phyloP scores from a whole-genome alignment of 1,140 invertebrate species.

The Caenorhabditis briggsae region DNA sequence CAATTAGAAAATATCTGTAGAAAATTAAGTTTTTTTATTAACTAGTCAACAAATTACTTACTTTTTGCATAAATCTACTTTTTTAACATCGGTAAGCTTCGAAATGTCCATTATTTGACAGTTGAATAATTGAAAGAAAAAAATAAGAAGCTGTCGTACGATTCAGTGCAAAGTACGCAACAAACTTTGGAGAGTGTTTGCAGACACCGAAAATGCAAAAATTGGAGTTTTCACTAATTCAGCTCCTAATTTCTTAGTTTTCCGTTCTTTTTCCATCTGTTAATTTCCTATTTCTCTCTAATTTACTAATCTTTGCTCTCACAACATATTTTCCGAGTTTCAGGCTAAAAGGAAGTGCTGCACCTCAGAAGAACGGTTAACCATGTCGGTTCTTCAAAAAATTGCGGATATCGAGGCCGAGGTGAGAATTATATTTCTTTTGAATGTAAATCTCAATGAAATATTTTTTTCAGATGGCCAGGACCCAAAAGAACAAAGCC shows the following conservation, averaged over 20 bases:
- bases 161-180: not conserved
- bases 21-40: not conserved
- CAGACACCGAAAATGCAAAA: not conserved
- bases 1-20: constrained; percentile 29
- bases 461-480: constrained; percentile 84
- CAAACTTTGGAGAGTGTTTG: not conserved
- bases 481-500: constrained; percentile 99
- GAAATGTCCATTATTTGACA: constrained; percentile 39
- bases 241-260: constrained; percentile 6
- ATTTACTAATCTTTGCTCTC: not conserved
- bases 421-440: constrained; percentile 81
- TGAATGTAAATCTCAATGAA: not conserved
- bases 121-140: not conserved
- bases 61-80: constrained; percentile 51
- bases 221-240: not conserved
- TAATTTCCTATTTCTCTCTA: not conserved
- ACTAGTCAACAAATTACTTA: not conserved
- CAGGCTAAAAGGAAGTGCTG: not conserved
- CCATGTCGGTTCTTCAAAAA: constrained; percentile 92
- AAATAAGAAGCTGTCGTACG: not conserved
- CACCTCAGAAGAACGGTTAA: not conserved
- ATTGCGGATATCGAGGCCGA: constrained; percentile 96
- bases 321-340: not conserved
- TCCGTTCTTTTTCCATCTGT: not conserved
- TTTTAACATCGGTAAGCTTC: constrained; percentile 30